phyloP scores from a whole-genome alignment of 2,888 invertebrate species.

The Coelogynopora nodosa region DNA sequence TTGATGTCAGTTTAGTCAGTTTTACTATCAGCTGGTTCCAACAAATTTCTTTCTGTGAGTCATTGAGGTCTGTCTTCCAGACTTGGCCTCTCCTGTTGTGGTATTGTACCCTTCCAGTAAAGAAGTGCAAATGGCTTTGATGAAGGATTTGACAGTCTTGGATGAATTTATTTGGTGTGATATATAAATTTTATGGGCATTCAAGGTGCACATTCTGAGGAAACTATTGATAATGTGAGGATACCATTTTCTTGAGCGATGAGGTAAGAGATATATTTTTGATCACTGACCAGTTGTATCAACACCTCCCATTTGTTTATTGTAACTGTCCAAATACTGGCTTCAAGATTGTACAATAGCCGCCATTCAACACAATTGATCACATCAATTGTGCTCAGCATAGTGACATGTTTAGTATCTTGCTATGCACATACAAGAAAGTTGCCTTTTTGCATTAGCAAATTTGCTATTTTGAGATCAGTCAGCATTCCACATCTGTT shows the following conservation, averaged over 20 bases:
- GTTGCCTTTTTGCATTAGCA: neutral
- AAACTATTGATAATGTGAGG: neutral
- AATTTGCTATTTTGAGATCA: neutral
- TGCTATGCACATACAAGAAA: neutral
- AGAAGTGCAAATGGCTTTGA: neutral
- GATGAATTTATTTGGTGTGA: neutral
- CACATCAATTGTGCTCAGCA: neutral
- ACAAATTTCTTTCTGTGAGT: neutral
- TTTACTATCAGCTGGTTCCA: neutral
- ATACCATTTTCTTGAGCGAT: slow-evolving; percentile 29
- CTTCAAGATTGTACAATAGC: slow-evolving; percentile 11
- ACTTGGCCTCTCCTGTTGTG: neutral
- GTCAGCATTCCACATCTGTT: neutral
- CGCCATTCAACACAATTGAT: neutral
- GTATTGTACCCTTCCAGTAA: neutral
- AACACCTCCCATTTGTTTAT: neutral
- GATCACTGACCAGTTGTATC: slow-evolving; percentile 24
- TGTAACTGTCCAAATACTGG: neutral
- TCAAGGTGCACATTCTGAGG: neutral
- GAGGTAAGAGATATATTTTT: slow-evolving; percentile 14
- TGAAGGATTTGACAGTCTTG: neutral
- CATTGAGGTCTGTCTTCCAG: neutral
- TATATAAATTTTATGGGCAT: neutral
- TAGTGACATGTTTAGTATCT: neutral
- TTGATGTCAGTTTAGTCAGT: neutral